phyloP scores from a whole-genome alignment of 2,888 invertebrate genomes.

The Ormyrus pomaceus region DNA sequence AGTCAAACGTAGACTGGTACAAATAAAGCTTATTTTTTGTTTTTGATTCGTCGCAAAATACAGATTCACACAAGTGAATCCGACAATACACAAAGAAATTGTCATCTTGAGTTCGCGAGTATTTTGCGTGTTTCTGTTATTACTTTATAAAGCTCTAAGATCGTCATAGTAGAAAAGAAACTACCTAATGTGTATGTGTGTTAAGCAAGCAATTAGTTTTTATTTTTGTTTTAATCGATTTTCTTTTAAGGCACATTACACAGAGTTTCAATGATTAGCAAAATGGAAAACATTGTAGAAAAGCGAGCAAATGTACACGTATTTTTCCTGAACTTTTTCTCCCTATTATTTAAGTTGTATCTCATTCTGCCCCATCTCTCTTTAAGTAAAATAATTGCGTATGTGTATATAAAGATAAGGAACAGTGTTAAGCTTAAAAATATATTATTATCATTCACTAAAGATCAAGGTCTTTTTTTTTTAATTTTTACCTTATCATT shows the following conservation, averaged over 20 bases:
- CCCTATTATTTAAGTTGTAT: constrained; percentile 52
- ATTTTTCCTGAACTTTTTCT: constrained; percentile 43
- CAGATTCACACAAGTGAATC: not conserved
- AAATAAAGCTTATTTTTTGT: constrained; percentile 39
- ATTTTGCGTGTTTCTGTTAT: constrained; percentile 34
- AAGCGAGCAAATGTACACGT: constrained; percentile 46
- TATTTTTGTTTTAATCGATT: constrained; percentile 38
- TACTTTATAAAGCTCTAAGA: constrained; percentile 27
- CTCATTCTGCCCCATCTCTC: constrained; percentile 46
- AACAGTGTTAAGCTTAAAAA: constrained; percentile 69
- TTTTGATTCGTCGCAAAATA: constrained; percentile 24
- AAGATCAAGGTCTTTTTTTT: constrained; percentile 29
- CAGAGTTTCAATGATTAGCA: constrained; percentile 21
- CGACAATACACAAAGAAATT: constrained; percentile 1
- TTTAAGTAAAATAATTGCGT: constrained; percentile 67
- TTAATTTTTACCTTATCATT: constrained; percentile 14
- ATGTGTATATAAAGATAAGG: constrained; percentile 74
- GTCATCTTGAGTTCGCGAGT: constrained; percentile 23
- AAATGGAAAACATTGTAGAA: constrained; percentile 36
- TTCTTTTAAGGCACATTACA: constrained; percentile 33
- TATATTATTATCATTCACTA: constrained; percentile 71
- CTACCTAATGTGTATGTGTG: constrained; percentile 23
- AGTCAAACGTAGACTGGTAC: constrained; percentile 31
- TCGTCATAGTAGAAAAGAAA: constrained; percentile 18
- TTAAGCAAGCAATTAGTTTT: constrained; percentile 38